A percentile compares a stretch with the other conserved stretches of the same genome.
These are phyloP conservation scores for Gobio occitaniae DNA, from an alignment of 2,797 vertebrate genomes.

Conservation along the genomic window DNA sequence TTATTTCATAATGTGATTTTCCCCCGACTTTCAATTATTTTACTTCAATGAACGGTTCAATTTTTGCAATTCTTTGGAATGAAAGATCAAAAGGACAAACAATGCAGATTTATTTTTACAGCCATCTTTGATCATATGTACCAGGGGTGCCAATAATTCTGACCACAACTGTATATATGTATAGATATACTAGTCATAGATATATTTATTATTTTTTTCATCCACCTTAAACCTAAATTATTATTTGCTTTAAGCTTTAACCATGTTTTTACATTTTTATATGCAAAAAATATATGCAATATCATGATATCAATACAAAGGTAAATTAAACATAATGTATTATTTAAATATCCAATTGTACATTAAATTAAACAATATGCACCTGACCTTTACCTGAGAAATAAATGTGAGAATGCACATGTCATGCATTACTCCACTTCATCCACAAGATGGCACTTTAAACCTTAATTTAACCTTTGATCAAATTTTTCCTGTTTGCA, in stretches of 20 bases:
- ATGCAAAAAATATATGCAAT: neutral
- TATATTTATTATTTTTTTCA: neutral
- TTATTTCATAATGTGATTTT: too few relatives aligned
- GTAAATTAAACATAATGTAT: neutral
- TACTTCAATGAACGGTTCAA: too few relatives aligned
- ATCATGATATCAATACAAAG: neutral
- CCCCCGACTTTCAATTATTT: too few relatives aligned
- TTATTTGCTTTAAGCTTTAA: neutral
- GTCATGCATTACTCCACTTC: neutral
- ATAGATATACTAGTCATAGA: too few relatives aligned
- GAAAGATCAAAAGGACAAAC: too few relatives aligned
- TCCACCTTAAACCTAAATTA: neutral
- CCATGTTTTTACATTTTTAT: neutral
- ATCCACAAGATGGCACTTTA: constrained; percentile 24
- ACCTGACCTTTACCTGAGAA: neutral
- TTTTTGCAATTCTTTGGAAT: too few relatives aligned
- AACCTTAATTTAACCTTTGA: neutral
- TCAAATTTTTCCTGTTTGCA: neutral
- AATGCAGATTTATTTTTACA: too few relatives aligned
- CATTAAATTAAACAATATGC: neutral
- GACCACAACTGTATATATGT: too few relatives aligned
- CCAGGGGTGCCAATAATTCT: too few relatives aligned
- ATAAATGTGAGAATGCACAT: neutral
- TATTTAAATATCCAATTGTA: neutral
- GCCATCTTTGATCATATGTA: too few relatives aligned